Evolutionary conservation across 2,797 vertebrate genomes (phyloP).

Genomic region (Pseudopleuronectes americanus): DNA sequence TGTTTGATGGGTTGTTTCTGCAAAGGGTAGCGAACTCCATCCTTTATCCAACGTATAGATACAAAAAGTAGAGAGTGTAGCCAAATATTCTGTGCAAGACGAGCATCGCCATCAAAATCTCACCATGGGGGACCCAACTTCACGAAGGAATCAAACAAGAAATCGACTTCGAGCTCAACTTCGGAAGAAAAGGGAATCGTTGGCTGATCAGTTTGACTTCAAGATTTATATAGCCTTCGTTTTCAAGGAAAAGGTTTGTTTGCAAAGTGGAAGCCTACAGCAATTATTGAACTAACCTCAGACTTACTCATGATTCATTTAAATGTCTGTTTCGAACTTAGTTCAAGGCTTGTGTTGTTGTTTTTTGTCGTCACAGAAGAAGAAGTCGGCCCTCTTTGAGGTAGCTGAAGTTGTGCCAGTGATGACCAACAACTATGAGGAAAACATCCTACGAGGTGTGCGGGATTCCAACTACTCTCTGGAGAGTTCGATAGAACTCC

Average conservation of each 20-base stretch:
- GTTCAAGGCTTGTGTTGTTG: background rate
- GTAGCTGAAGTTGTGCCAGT: conserved; percentile 99
- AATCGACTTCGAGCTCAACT: conserved; percentile 99
- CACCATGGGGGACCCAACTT: conserved; percentile 99
- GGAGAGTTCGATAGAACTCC: conserved; percentile 98
- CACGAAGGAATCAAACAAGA: conserved; percentile 99
- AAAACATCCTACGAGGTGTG: conserved; percentile 98
- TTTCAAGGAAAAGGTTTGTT: conserved; percentile 99
- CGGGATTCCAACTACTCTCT: conserved; percentile 98
- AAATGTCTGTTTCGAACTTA: background rate
- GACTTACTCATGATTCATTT: background rate
- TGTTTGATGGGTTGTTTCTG: conserved; percentile 89
- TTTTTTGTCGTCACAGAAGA: conserved; percentile 85
- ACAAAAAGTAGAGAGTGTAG: conserved; percentile 60
- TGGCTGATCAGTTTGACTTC: conserved; percentile 99
- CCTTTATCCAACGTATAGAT: conserved; percentile 53
- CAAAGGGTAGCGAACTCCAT: conserved; percentile 76
- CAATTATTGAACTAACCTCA: background rate
- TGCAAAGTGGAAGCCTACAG: background rate
- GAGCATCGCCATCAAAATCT: conserved; percentile 81
- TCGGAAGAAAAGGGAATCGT: conserved; percentile 99
- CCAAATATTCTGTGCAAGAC: conserved; percentile 63
- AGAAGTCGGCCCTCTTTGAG: conserved; percentile 99
- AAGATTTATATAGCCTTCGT: conserved; percentile 99
- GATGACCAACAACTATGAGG: conserved; percentile 99